A percentile compares a stretch with the other conserved stretches of the same genome.
These are phyloP conservation scores for Plebejus argus DNA, from an alignment of 2,888 invertebrate genomes.

Conservation along the genomic window DNA sequence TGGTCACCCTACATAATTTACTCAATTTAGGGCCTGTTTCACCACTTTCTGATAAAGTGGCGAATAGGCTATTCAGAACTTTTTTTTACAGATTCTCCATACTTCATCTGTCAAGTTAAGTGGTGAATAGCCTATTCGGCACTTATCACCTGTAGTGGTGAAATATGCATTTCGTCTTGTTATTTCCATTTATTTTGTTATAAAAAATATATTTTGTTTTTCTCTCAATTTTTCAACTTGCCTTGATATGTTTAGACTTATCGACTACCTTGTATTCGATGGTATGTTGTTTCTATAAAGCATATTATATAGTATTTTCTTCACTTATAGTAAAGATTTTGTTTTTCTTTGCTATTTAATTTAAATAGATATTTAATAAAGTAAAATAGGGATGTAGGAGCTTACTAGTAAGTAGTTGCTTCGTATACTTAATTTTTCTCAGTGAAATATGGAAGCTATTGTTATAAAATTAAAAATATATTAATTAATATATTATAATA, in stretches of 20 bases:
- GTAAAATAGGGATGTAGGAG: background rate
- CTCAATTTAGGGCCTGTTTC: too few relatives aligned
- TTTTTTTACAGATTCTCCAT: too few relatives aligned
- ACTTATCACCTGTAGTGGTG: too few relatives aligned
- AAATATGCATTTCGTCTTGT: background rate
- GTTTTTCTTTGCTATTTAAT: background rate
- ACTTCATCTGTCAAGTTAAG: too few relatives aligned
- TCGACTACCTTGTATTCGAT: background rate
- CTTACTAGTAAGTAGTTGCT: background rate
- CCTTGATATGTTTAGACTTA: background rate
- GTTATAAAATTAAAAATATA: too few relatives aligned
- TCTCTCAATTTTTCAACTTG: background rate
- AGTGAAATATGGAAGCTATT: background rate
- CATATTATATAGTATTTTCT: background rate
- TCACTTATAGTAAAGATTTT: background rate
- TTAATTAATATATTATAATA: background rate
- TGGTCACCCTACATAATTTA: slow-evolving; percentile 5
- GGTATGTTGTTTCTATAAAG: background rate
- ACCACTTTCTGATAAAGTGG: too few relatives aligned
- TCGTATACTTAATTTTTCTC: background rate
- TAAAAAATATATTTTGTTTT: background rate
- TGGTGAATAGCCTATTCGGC: too few relatives aligned
- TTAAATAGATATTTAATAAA: background rate
- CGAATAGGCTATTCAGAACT: too few relatives aligned
- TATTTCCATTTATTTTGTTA: background rate